phyloP scores from a whole-genome alignment of 2,888 invertebrate species.

The Holacanthella duospinosa region DNA sequence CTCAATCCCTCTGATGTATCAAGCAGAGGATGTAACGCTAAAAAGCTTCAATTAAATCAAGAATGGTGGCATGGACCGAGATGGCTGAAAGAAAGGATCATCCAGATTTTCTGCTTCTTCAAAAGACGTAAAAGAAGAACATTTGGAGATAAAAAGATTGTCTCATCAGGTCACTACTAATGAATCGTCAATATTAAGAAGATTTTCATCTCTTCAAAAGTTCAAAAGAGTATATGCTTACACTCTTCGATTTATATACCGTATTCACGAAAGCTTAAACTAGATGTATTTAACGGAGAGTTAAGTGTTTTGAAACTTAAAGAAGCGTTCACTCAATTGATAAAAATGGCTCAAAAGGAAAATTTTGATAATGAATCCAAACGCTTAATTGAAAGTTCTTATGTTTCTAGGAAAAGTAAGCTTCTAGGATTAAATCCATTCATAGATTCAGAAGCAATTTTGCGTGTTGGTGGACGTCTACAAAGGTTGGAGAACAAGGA shows the following conservation, averaged over 20 bases:
- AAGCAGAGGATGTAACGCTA: conserved; percentile 6
- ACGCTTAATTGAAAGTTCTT: neutral
- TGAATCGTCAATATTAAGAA: neutral
- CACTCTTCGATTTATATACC: neutral
- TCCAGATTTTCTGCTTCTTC: too few relatives aligned
- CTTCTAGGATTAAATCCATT: conserved; percentile 15
- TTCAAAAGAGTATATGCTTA: neutral
- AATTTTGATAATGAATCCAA: neutral
- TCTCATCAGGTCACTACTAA: too few relatives aligned
- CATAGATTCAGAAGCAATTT: conserved; percentile 20
- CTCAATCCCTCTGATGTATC: conserved; percentile 12
- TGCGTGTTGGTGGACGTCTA: conserved; percentile 30
- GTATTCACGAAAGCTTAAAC: neutral
- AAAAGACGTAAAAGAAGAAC: too few relatives aligned
- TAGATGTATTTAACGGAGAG: neutral
- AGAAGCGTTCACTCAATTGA: neutral
- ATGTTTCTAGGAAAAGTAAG: neutral
- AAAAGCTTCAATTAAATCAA: neutral
- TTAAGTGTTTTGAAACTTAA: neutral
- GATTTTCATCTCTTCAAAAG: neutral
- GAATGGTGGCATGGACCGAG: conserved; percentile 14
- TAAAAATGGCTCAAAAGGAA: neutral
- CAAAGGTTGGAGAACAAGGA: conserved; percentile 12
- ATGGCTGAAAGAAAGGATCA: too few relatives aligned
- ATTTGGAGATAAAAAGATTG: too few relatives aligned